Conservation (phyloP, 2,888 invertebrate species). For the Lasius platythorax region DNA sequence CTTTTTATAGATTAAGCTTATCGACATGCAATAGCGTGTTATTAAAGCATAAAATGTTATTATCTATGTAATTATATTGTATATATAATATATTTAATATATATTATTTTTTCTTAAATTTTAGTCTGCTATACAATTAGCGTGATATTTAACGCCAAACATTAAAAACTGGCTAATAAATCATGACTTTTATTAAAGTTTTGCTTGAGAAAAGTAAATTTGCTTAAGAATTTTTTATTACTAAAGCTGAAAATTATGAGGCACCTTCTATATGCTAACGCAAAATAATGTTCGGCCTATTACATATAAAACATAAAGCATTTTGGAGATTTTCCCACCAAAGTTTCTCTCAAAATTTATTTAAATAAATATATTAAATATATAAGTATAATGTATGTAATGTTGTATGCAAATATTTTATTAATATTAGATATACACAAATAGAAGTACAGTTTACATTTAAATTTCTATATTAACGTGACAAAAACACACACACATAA, state of each 20-base stretch:
- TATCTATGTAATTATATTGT: no score
- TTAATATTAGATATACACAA: neutral
- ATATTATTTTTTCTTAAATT: neutral
- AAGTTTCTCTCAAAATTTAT: neutral
- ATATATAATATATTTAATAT: neutral
- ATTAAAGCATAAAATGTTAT: no score
- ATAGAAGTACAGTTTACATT: neutral
- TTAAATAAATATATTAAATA: neutral
- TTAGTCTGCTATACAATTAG: neutral
- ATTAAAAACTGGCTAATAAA: neutral
- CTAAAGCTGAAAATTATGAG: no score
- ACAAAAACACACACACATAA: neutral
- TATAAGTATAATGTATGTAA: no score
- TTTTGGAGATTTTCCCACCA: no score
- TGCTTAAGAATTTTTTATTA: no score
- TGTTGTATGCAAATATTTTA: slow-evolving; percentile 1
- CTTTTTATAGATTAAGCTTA: neutral
- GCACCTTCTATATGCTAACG: no score
- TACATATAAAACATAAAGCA: no score
- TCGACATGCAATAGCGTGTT: neutral
- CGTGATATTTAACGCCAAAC: neutral
- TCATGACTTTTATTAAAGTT: neutral
- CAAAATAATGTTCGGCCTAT: no score
- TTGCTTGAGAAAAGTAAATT: no score
- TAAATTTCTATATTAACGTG: neutral